Base-by-base conservation (phyloP, 92 coral and sea anemone genomes). In the Porites lobata region DNA sequence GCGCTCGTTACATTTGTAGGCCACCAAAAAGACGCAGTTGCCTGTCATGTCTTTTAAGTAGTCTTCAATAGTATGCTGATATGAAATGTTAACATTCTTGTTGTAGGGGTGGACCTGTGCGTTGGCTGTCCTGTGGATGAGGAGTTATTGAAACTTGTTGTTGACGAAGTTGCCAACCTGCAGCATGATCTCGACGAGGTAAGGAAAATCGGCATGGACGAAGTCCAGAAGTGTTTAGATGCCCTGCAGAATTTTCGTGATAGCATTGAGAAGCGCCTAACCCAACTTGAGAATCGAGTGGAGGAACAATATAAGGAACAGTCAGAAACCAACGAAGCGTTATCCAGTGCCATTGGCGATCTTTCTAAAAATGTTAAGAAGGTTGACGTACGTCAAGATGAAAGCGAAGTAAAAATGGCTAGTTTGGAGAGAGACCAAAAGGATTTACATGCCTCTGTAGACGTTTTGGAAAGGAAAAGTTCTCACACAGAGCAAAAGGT, bases 31-130 rank as follows among this genome's bases (percentile, higher is more conserved):
- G 47, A 38, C 6, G 47, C 47, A 38, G 47, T 38, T 38, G 47
- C 47, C 5, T 38, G 47, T 38, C 47, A 38, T 38, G 47, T 38
- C 47, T 38, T 38, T 38, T 38, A 38, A 38, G 5, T 14, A 38
- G 5, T 38, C 47, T 38, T 38, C 1, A 56, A 0, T 3, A 56
- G 61, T 56, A 10, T 56, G 13, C 15, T 56, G 13, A 10, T 56
- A 14, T 0, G 17, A 56, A 10, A 9, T 56, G 15, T 56, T 56
- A 0, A 56, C 61, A 56, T 7, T 64, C 22, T 22, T 79, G 32
- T 29, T 29, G 61, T 50, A 95, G 98, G 98, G 19, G 67, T 95
- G 87, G 81, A 87, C 66, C 77, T 95, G 78, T 95, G 98, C 82
- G 54, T 90, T 32, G 98, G 96, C 10, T 32, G 85, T 32, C 84